phyloP scores from a whole-genome alignment of 2,113 vertebrate genomes.

The Sinocyclocheilus anophthalmus region DNA sequence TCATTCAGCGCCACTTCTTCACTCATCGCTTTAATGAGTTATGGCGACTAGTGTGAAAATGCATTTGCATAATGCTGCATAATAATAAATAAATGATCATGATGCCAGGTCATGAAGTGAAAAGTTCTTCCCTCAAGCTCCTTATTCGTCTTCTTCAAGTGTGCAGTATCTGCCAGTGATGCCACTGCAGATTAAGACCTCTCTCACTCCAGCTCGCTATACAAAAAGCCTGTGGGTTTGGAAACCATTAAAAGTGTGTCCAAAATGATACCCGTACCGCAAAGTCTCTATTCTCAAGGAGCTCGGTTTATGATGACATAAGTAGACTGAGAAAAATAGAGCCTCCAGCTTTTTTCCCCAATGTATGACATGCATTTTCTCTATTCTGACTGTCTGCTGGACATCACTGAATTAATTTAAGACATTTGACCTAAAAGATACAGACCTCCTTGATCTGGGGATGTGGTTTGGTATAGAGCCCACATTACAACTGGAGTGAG shows the following conservation, averaged over 20 bases:
- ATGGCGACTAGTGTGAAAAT: slow-evolving; percentile 20
- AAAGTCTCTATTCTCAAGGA: slow-evolving; percentile 23
- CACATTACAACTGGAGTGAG: slow-evolving; percentile 12
- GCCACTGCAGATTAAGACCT: slow-evolving; percentile 33
- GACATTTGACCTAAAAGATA: slow-evolving; percentile 13
- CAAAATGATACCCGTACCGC: slow-evolving; percentile 4
- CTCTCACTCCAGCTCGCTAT: slow-evolving; percentile 5
- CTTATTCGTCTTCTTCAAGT: slow-evolving; percentile 2
- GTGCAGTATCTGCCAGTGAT: slow-evolving; percentile 8
- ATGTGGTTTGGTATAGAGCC: slow-evolving; percentile 13
- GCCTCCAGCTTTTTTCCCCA: slow-evolving; percentile 14
- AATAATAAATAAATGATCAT: slow-evolving; percentile 37
- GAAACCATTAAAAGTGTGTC: slow-evolving; percentile 36
- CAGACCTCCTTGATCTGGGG: slow-evolving; percentile 7
- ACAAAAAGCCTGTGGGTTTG: slow-evolving; percentile 13
- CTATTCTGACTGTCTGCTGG: slow-evolving; percentile 7
- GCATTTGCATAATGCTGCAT: slow-evolving; percentile 42
- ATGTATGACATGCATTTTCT: not conserved
- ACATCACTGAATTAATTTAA: slow-evolving; percentile 1
- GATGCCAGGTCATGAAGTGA: slow-evolving; percentile 2
- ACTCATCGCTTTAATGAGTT: not conserved
- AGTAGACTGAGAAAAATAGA: slow-evolving; percentile 19
- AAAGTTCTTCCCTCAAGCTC: slow-evolving; percentile 28
- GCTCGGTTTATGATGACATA: slow-evolving; percentile 9
- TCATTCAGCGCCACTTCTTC: not conserved